phyloP scores from a whole-genome alignment of 2,797 vertebrate species.

The Platyrinchus mystaceus region DNA sequence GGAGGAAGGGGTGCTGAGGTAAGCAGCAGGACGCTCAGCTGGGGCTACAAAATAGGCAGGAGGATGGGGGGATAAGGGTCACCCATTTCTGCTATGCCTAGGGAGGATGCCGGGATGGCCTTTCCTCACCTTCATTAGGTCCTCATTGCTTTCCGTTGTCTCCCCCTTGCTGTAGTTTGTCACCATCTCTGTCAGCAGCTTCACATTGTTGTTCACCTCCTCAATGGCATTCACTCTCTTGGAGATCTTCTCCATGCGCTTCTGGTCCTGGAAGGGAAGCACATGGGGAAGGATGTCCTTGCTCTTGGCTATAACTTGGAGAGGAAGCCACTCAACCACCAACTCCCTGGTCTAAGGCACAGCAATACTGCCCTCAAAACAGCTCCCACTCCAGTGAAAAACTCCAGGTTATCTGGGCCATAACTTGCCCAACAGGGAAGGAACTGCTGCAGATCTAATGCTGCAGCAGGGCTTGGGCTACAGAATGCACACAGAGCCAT shows the following conservation, averaged over 20 bases:
- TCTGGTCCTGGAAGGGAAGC: slow-evolving; percentile 86
- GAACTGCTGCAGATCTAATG: neutral
- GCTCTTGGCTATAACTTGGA: neutral
- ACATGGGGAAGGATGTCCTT: neutral
- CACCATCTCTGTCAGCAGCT: slow-evolving; percentile 92
- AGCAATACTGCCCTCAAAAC: neutral
- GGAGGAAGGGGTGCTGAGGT: neutral
- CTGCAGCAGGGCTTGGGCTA: neutral
- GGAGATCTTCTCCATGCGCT: slow-evolving; percentile 96
- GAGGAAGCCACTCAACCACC: neutral
- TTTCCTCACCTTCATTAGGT: slow-evolving; percentile 89
- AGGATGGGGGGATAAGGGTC: neutral
- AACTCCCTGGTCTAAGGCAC: neutral
- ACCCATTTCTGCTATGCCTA: neutral
- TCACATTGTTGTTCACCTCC: slow-evolving; percentile 95
- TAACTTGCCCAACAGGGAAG: neutral
- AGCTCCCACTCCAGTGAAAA: neutral
- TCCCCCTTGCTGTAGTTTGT: slow-evolving; percentile 84
- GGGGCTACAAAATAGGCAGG: neutral
- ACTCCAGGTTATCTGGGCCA: neutral
- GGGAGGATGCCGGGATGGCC: neutral
- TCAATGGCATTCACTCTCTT: slow-evolving; percentile 94
- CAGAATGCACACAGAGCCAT: neutral
- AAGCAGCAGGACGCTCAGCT: neutral
- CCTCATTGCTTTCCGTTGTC: slow-evolving; percentile 85